Conservation (phyloP, 2,113 vertebrate genomes). For the Pyxicephalus adspersus region DNA sequence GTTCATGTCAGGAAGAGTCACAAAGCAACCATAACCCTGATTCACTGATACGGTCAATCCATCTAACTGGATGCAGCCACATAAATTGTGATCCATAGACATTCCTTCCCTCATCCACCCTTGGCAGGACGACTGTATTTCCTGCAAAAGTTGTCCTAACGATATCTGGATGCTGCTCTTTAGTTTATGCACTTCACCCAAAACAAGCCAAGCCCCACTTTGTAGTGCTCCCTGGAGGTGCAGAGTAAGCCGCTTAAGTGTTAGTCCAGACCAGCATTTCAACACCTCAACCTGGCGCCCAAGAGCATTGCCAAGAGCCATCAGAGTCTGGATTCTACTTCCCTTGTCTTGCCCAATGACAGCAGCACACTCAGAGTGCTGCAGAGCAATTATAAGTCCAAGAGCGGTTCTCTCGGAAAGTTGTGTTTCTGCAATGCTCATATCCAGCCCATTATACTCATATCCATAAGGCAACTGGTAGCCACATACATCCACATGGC, state of each 20-base stretch:
- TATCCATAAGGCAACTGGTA: slow-evolving; percentile 74
- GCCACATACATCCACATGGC: slow-evolving; percentile 76
- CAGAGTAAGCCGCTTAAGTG: slow-evolving; percentile 64
- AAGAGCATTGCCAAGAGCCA: slow-evolving; percentile 72
- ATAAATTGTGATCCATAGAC: background rate
- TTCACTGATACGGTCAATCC: slow-evolving; percentile 67
- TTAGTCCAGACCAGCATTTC: slow-evolving; percentile 67
- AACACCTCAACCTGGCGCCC: slow-evolving; percentile 76
- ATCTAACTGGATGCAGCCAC: slow-evolving; percentile 66
- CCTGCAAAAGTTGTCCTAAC: slow-evolving; percentile 73
- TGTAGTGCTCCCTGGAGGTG: slow-evolving; percentile 79
- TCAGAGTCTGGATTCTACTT: slow-evolving; percentile 71
- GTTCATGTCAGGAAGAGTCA: slow-evolving; percentile 63
- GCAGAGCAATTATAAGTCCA: slow-evolving; percentile 77
- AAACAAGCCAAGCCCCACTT: slow-evolving; percentile 78
- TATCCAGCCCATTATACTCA: slow-evolving; percentile 79
- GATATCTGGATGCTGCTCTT: slow-evolving; percentile 67
- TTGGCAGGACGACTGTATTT: slow-evolving; percentile 70
- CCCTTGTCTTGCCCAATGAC: slow-evolving; percentile 72
- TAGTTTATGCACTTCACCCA: slow-evolving; percentile 72
- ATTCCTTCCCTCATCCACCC: slow-evolving; percentile 51
- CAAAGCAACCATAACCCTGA: slow-evolving; percentile 74
- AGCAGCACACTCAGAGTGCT: slow-evolving; percentile 74
- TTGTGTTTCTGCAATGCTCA: slow-evolving; percentile 67
- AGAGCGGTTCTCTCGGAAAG: slow-evolving; percentile 74